phyloP scores from a whole-genome alignment of 2,888 invertebrate species.

The Cephus rjabovi region DNA sequence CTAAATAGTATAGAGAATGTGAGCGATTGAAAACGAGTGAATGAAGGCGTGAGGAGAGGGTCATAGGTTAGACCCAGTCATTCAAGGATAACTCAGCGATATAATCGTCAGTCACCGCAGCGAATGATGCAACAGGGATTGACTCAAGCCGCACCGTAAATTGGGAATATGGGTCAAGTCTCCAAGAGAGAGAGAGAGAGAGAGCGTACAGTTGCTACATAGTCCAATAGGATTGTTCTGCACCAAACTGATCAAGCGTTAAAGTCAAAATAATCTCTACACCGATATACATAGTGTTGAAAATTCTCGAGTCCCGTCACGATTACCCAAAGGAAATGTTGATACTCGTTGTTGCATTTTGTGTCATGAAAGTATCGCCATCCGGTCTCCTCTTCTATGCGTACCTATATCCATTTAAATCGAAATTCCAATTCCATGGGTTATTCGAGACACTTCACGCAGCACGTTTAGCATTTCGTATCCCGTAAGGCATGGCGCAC shows the following conservation, averaged over 20 bases:
- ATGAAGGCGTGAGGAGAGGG: neutral
- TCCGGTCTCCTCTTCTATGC: neutral
- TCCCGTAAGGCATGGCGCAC: neutral
- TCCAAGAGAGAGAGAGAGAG: neutral
- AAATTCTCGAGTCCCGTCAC: neutral
- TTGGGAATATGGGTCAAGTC: slow-evolving; percentile 2
- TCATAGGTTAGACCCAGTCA: slow-evolving; percentile 4
- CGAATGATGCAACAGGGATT: slow-evolving; percentile 5
- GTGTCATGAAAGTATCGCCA: neutral
- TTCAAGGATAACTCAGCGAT: slow-evolving; percentile 11
- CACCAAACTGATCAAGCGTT: neutral
- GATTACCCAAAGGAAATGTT: neutral
- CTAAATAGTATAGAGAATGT: neutral
- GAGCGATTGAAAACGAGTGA: neutral
- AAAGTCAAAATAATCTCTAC: neutral
- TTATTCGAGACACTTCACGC: neutral
- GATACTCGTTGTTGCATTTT: neutral
- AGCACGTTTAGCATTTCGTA: neutral
- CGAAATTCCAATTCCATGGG: neutral
- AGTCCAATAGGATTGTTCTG: neutral
- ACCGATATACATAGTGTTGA: neutral
- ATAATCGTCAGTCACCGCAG: neutral
- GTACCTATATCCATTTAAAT: neutral
- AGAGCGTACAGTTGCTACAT: neutral
- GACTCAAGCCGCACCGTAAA: neutral